Percentiles rank a stretch among this genome's conserved stretches.
Evolutionary conservation across 2,888 invertebrate species (phyloP).

Genomic region (Nasonovia ribisnigri): DNA sequence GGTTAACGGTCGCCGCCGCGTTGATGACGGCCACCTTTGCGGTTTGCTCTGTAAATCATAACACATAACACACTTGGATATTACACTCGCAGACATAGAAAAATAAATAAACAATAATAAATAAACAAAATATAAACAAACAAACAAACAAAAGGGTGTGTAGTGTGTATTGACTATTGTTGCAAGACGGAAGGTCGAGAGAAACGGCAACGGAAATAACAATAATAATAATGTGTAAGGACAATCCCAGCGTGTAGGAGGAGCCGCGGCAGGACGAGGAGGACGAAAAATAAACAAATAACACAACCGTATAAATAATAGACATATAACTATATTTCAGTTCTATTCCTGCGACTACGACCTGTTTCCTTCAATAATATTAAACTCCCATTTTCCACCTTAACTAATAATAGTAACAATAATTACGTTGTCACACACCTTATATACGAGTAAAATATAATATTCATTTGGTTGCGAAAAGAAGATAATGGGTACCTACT

Average conservation of each 20-base stretch:
- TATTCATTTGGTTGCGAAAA: background rate
- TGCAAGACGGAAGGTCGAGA: background rate
- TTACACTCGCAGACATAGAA: slow-evolving; percentile 38
- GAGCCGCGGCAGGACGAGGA: background rate
- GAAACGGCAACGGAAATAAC: background rate
- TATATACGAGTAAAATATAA: background rate
- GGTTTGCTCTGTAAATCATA: slow-evolving; percentile 63
- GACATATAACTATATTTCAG: background rate
- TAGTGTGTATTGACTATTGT: background rate
- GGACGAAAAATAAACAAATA: slow-evolving; percentile 3
- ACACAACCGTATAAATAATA: background rate
- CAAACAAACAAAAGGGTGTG: background rate
- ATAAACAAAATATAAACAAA: slow-evolving; percentile 30
- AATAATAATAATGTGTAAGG: background rate
- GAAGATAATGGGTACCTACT: background rate
- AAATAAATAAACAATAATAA: slow-evolving; percentile 5
- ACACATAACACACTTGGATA: slow-evolving; percentile 62
- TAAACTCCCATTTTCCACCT: background rate
- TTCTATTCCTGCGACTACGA: background rate
- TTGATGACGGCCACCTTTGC: slow-evolving; percentile 19
- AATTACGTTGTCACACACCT: background rate
- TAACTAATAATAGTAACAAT: background rate
- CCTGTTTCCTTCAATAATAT: background rate
- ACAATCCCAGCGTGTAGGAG: background rate
- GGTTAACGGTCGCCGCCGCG: slow-evolving; percentile 39